phyloP scores from a whole-genome alignment of 2,113 vertebrate genomes.

The Crocuta crocuta region DNA sequence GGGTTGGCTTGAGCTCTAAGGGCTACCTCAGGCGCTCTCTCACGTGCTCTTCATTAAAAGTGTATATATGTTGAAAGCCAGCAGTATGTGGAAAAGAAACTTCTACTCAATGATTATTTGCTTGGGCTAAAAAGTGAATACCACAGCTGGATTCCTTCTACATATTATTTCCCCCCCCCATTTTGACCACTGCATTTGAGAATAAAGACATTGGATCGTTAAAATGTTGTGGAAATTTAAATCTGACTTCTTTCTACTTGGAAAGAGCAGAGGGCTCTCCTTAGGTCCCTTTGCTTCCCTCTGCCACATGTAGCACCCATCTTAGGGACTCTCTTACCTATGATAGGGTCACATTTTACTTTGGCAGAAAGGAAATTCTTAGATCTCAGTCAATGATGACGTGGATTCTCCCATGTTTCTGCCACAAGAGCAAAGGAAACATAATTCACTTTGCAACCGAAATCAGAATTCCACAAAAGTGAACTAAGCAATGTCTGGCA shows the following conservation, averaged over 20 bases:
- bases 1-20: not conserved
- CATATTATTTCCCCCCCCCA: not conserved
- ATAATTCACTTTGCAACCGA: not conserved
- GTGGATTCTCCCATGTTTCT: conserved; percentile 9
- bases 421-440: not conserved
- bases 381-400: not conserved
- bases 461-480: conserved; percentile 41
- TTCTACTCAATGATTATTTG: conserved; percentile 72
- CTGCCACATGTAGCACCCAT: not conserved
- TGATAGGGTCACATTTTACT: not conserved
- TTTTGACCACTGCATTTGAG: conserved; percentile 51
- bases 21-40: not conserved
- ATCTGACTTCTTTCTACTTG: not conserved
- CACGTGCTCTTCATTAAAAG: conserved; percentile 51
- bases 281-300: not conserved
- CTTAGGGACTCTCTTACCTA: not conserved
- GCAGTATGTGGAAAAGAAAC: conserved; percentile 65
- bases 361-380: not conserved
- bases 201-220: conserved; percentile 41
- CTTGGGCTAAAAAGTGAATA: conserved; percentile 71
- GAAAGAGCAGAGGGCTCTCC: not conserved
- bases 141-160: conserved; percentile 71
- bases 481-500: not conserved
- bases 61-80: conserved; percentile 63
- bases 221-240: not conserved